Evolutionary conservation across 2,888 invertebrate species (phyloP).

Genomic region (Acheta domesticus): DNA sequence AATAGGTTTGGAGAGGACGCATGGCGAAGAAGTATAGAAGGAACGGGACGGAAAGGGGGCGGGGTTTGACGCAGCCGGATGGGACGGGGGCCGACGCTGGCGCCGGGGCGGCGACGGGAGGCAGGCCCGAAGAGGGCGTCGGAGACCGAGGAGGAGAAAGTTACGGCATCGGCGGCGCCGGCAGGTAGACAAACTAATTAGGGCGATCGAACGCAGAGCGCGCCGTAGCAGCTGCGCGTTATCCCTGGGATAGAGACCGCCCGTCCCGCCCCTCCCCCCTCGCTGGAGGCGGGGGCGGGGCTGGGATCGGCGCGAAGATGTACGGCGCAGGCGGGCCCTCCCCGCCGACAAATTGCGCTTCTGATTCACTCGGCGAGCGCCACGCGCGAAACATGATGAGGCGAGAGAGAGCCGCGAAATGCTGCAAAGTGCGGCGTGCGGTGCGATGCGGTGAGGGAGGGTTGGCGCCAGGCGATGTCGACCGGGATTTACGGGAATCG

Average conservation of each 20-base stretch:
- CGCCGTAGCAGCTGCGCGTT: not conserved
- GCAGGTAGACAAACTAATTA: conserved; percentile 10
- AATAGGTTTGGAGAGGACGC: too few relatives aligned
- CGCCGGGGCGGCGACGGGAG: not conserved
- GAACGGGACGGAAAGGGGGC: too few relatives aligned
- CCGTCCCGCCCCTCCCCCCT: not conserved
- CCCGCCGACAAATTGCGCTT: not conserved
- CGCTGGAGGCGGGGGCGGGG: not conserved
- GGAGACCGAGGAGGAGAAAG: not conserved
- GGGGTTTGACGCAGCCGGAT: too few relatives aligned
- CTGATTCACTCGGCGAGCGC: not conserved
- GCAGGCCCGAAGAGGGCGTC: not conserved
- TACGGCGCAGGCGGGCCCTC: not conserved
- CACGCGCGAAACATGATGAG: not conserved
- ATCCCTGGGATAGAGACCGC: not conserved
- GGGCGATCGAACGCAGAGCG: not conserved
- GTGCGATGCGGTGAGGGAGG: not conserved
- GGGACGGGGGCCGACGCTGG: too few relatives aligned
- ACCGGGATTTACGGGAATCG: too few relatives aligned
- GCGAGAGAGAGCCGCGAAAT: not conserved
- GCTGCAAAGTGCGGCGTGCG: not conserved
- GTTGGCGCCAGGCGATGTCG: too few relatives aligned
- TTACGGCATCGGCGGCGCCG: not conserved
- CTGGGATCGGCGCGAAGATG: not conserved
- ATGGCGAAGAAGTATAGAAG: too few relatives aligned